These are phyloP conservation scores for Sarcophaga caerulescens DNA, from an alignment of 2,888 invertebrate species.

Conservation along the genomic window DNA sequence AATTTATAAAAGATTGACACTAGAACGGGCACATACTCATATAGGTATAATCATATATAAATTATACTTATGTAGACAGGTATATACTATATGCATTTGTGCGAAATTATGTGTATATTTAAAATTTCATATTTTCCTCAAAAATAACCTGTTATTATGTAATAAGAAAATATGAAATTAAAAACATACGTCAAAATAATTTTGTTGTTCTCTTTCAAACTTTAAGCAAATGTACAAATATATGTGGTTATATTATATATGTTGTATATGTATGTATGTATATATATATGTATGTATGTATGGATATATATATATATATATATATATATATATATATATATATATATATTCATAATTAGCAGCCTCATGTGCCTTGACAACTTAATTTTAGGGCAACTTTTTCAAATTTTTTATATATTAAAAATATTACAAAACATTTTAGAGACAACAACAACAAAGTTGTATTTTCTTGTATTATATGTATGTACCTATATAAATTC, in stretches of 20 bases:
- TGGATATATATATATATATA: not conserved
- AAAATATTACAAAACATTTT: constrained; percentile 39
- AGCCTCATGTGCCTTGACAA: constrained; percentile 57
- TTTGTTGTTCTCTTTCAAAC: not conserved
- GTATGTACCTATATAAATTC: not conserved
- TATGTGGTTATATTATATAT: not conserved
- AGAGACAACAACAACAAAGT: constrained; percentile 24
- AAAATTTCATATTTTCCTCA: constrained; percentile 54
- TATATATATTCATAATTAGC: constrained; percentile 20
- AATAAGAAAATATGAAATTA: constrained; percentile 63
- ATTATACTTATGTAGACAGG: constrained; percentile 51
- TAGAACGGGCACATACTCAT: not conserved
- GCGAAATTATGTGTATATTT: constrained; percentile 36
- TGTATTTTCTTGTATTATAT: not conserved
- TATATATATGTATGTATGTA: not conserved
- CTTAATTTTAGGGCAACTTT: constrained; percentile 53
- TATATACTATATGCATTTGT: constrained; percentile 19
- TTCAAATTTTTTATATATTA: constrained; percentile 26
- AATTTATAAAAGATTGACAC: not conserved
- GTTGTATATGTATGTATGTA: constrained; percentile 5
- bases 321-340: constrained; percentile 8
- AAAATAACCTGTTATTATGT: constrained; percentile 64
- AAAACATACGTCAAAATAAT: constrained; percentile 3
- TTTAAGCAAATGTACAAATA: not conserved
- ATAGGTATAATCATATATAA: constrained; percentile 55